Evolutionary conservation across 2,797 vertebrate genomes (phyloP), one percentile per base, ranked within the genome.

Genomic region (Enteromius anoplus): DNA sequence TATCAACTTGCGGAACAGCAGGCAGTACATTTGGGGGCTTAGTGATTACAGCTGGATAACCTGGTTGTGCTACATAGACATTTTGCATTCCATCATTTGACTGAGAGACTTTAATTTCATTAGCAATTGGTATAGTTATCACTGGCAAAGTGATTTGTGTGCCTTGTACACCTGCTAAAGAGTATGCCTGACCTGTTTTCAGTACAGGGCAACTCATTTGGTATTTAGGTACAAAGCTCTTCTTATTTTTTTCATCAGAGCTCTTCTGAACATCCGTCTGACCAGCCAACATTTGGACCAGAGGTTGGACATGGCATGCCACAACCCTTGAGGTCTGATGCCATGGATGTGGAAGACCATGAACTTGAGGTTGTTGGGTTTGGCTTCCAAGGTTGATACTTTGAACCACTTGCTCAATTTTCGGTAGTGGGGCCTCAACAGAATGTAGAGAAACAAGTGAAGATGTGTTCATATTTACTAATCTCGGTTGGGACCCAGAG

Each of bases 161-260:
- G 78, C 92, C 90, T 77, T 94, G 91, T 75, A 93, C 91, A 81
- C 91, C 90, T 89, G 95, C 90, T 85, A 93, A 93, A 23, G 92
- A 87, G 85, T 94, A 95, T 2, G 95, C 91, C 85, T 96, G 95
- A 89, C 92, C 92, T 82, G 94, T 68, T 89, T 95, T 93, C 10
- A 94, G 84, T 5, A 93, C 88, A 47, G 94, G 94, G 92, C 95
- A 95, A 60, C 95, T 95, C 72, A 99, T 90, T 17, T 99, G 97
- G 89, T 99, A 99, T 91, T 98, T 98, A 3, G 98, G 98, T 92
- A 96, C 94, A 92, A 96, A 97, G 86, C 81, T 86, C 85, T 90
- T 86, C 83, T 89, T 92, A 62, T 93, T 90, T 82, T 93, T 90
- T 7, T 84, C 76, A 79, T 91, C 86, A n/a, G 91, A 45, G 42